Evolutionary conservation across 2,797 vertebrate genomes (phyloP).

Genomic region (Pseudochirops corinnae): DNA sequence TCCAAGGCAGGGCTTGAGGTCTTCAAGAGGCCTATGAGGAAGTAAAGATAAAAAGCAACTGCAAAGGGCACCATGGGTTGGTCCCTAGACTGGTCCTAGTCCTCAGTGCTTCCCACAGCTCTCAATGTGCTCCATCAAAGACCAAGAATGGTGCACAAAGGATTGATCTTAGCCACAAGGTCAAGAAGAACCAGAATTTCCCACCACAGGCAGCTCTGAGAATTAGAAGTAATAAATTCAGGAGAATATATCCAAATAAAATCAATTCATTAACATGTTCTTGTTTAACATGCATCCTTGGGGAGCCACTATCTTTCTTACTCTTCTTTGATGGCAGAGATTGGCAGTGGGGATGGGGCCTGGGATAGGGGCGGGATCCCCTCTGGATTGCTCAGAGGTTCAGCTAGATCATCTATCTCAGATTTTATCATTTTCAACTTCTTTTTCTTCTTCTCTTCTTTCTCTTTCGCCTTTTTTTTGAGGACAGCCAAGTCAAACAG

Average conservation of each 20-base stretch:
- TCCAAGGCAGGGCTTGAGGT: slow-evolving; percentile 90
- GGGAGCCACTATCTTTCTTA: slow-evolving; percentile 83
- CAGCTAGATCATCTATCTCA: slow-evolving; percentile 92
- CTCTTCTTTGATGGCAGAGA: slow-evolving; percentile 95
- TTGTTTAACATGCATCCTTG: background rate
- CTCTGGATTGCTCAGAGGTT: slow-evolving; percentile 87
- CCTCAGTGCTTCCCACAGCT: background rate
- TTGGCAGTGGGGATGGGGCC: slow-evolving; percentile 87
- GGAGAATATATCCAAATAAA: background rate
- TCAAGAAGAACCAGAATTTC: background rate
- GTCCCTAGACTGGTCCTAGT: background rate
- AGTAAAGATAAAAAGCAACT: slow-evolving; percentile 59
- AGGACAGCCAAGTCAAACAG: slow-evolving; percentile 93
- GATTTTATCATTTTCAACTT: slow-evolving; percentile 93
- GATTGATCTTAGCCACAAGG: background rate
- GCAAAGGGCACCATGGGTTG: background rate
- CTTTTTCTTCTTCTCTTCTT: slow-evolving; percentile 95
- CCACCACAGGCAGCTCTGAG: background rate
- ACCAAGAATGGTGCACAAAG: background rate
- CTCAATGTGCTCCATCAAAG: background rate
- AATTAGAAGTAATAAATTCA: background rate
- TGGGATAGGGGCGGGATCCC: slow-evolving; percentile 85
- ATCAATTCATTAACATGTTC: background rate
- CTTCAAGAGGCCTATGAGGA: slow-evolving; percentile 91
- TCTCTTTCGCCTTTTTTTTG: slow-evolving; percentile 94